Evolutionary conservation across 2,113 vertebrate species (phyloP), one percentile per base, ranked within the genome.

Genomic region (Tychaedon coryphoeus): DNA sequence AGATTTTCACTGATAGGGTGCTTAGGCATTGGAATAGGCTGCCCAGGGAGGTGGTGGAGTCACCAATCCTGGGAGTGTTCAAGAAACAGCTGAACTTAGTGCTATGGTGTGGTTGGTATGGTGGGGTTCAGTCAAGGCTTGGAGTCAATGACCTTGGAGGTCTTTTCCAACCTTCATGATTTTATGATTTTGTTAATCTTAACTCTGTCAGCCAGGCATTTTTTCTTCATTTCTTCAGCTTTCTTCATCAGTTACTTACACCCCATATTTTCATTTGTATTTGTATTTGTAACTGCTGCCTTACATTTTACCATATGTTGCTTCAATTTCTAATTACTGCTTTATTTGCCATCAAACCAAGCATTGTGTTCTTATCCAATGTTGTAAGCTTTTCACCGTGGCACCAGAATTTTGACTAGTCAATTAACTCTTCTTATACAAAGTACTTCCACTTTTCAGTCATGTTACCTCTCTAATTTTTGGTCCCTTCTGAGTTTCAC

Each of bases 301-400:
- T 93, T 88, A 76, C 29, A 48, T 83, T 94, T 83, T 92, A 19
- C 81, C 54, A 51, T 86, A 88, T 92, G 79, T 70, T 79, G 33
- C 66, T 88, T 93, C 94, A 93, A 70, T 93, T 94, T 86, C 74
- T 86, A 88, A 92, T 93, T 93, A 45, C 62, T 58, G 34, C n/a
- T 92, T 92, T 88, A 65, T 93, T 92, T 92, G 71, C 58, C 70
- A 58, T 69, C 62, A 87, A 79, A 90, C 10, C 17, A 54, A 82
- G 58, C 62, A 72, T 29, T 93, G 62, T 72, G 79, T 87, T 56
- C 65, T 84, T 71, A 86, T 33, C 36, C 40, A 60, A 34, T 67
- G 19, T 22, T 74, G 43, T 61, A 86, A 77, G 31, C 53, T 74
- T 77, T 86, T 70, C 74, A 36, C 40, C 69, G 19, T 34, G 36